Base-by-base conservation (phyloP, 2,888 invertebrate genomes). In the Pantelozetes paolii region DNA sequence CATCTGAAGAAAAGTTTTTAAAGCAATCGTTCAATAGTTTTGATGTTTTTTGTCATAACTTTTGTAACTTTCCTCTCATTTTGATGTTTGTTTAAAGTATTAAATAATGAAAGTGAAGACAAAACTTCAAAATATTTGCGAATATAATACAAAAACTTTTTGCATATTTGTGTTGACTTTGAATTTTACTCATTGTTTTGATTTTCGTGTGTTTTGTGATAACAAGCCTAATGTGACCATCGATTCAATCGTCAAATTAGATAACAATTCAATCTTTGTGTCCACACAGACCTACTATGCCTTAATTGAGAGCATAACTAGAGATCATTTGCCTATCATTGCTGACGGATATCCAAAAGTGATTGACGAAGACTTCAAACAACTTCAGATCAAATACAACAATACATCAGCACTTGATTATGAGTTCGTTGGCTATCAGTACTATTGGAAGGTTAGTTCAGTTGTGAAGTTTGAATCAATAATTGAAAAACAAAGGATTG, bases 301-400 rank as follows among this genome's bases (percentile, higher is more conserved):
- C 5, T 18, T 50, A n/a, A 20, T 50, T n/a, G 18, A 9, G 20
- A 50, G 8, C 20, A 20, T 50, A n/a, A 50, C 50, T 50, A n/a
- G n/a, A 50, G 50, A 50, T 50, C 50, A 50, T 50, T 20, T 50
- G 50, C 50, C 50, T 9, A 50, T 50, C 50, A 50, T 50, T 50
- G 50, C 50, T 15, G 50, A 50, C 18, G 50, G 50, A 50, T 50
- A 50, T 50, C 50, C 50, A 50, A 50, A 50, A 50, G 18, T 50
- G 6, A 50, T 50, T 50, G 15, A 50, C 50, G 50, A 50, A n/a
- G 20, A 50, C 5, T 50, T 50, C 20, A 50, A 50, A 50, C 8
- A 50, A 20, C 50, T 50, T 20, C 50, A 50, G 20, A 5, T 18
- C 18, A 50, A 15, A 50, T 50, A n/a, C 15, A 50, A 6, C 5